phyloP scores from a whole-genome alignment of 2,797 vertebrate genomes.

The Peromyscus melanophrys region DNA sequence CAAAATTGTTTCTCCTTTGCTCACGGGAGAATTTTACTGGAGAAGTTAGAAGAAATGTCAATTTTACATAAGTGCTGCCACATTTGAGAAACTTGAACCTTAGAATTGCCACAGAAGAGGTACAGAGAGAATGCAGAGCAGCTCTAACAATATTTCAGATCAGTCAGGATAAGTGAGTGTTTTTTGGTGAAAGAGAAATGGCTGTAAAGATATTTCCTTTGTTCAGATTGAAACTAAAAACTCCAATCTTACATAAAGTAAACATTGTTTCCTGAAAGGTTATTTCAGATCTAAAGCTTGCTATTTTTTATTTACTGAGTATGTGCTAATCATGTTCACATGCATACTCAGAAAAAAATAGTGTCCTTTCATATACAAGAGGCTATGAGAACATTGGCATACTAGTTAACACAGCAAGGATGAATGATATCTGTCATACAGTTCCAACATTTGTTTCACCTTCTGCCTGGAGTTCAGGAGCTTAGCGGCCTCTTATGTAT shows the following conservation, averaged over 20 bases:
- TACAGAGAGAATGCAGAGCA: not conserved
- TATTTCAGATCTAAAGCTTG: not conserved
- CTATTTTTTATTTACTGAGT: not conserved
- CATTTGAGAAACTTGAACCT: not conserved
- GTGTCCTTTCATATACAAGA: not conserved
- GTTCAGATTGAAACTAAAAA: not conserved
- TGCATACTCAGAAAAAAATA: not conserved
- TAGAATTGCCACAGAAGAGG: not conserved
- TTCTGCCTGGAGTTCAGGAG: not conserved
- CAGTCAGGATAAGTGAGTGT: not conserved
- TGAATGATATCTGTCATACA: not conserved
- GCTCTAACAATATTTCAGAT: not conserved
- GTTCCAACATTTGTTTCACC: not conserved
- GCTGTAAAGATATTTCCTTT: slow-evolving; percentile 6
- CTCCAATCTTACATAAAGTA: not conserved
- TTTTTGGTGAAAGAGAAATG: not conserved
- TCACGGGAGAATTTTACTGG: not conserved
- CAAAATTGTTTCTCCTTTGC: not conserved
- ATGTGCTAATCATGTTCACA: not conserved
- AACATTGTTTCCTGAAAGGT: not conserved
- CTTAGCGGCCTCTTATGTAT: not conserved
- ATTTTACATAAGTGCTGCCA: not conserved
- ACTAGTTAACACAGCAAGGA: not conserved
- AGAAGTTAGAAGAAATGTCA: not conserved
- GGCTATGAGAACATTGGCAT: not conserved